Base-by-base conservation (phyloP, 2,113 vertebrate genomes). In the Nestor notabilis region DNA sequence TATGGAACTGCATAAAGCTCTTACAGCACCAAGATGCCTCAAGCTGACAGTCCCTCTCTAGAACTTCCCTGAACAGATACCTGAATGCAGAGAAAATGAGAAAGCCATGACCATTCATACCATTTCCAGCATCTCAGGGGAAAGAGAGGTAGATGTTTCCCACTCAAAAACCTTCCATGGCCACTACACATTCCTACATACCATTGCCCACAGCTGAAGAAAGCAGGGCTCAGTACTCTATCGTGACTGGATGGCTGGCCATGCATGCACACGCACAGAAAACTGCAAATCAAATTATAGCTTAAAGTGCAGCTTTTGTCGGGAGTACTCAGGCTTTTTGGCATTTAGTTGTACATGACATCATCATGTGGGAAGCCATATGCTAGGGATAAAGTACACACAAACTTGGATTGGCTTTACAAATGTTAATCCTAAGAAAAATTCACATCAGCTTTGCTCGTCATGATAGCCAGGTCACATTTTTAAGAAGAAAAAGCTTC, bases 381-480 rank as follows among this genome's bases (percentile, higher is more conserved):
- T 90, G 83, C 77, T 61, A 78, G 71, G 60, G 80, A 86, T 74
- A 83, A 89, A 92, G 71, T 39, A 87, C 74, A 95, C 66, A 85
- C 31, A 93, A 91, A 87, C 79, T 92, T 61, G 63, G 93, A 63
- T 7, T 80, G 65, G 74, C 58, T 91, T 95, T 76, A 84, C 83
- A 92, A 92, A 95, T 18, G 52, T 64, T 93, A 87, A 83, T 83
- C 89, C 74, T 87, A 94, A 89, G 82, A 94, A 91, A 92, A 90
- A 63, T n/a, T 33, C 52, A 47, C 53, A 83, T 66, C 44, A 58
- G 23, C 89, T 84, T 76, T 93, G 83, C 70, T 92, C 74, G 68
- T 61, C 3, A 1, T 13, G 11, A 91, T 75, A 83, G 88, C 9
- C 78, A 74, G 65, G 43, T 55, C 69, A 60, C 21, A 58, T 44